Percentiles rank a stretch among this genome's conserved stretches.
These are phyloP conservation scores for Phrynocephalus vlangalii DNA, from an alignment of 2,797 vertebrate species.

Conservation along the genomic window DNA sequence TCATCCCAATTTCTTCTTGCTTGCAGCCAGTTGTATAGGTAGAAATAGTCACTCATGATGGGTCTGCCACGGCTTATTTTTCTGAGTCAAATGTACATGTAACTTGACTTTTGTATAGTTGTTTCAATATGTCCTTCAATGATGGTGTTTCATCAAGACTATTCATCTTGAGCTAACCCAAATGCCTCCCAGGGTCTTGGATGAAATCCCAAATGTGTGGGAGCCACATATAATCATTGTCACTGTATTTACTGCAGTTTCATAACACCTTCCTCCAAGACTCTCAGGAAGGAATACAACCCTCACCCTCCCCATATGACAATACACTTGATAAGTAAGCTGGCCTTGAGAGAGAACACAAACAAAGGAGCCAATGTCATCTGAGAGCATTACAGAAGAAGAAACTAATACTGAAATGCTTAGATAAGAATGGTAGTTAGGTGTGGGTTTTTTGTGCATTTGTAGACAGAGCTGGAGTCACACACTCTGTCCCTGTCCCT, in stretches of 20 bases:
- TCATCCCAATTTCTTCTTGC: too few species aligned
- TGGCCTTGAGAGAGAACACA: neutral
- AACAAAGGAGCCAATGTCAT: neutral
- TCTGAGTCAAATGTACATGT: slow-evolving; percentile 31
- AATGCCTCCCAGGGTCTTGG: neutral
- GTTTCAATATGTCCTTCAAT: slow-evolving; percentile 20
- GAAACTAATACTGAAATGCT: too few species aligned
- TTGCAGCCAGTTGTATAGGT: neutral
- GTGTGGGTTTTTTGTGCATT: too few species aligned
- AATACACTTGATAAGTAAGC: neutral
- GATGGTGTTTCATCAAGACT: neutral
- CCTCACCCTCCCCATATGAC: neutral
- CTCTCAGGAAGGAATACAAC: neutral
- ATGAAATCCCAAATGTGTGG: neutral
- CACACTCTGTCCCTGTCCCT: too few species aligned
- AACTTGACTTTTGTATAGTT: slow-evolving; percentile 32
- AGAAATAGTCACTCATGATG: neutral
- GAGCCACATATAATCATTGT: neutral
- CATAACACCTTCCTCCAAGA: neutral
- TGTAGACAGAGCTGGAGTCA: too few species aligned
- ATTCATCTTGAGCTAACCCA: neutral
- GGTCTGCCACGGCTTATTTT: neutral
- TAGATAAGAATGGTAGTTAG: too few species aligned
- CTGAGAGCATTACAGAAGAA: neutral
- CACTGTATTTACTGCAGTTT: neutral